Base-by-base conservation (phyloP, 2,797 vertebrate species). In the Picus viridis region DNA sequence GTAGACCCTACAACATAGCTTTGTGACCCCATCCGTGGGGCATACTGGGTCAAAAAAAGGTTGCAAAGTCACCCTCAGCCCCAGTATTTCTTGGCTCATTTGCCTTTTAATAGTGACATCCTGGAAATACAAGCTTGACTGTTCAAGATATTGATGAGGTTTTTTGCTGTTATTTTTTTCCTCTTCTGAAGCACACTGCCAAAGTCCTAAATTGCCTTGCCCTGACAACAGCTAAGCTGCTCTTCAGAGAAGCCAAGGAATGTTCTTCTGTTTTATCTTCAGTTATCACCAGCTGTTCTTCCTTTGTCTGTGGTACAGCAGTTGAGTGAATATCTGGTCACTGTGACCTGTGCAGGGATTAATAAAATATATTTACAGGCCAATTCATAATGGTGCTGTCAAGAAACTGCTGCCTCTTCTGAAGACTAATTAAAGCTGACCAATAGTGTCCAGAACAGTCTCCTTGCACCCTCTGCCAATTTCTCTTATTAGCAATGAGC, bases 381-480 rank as follows among this genome's bases (percentile, higher is more conserved):
- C 71, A 67, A 10, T 76, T 81, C 24, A n/a, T 82, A 82, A 82
- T 89, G 49, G 32, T 58, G 57, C 62, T 78, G 62, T 69, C 82
- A 69, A 69, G 36, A 73, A 59, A 82, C 16, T 41, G 51, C 67
- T 54, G 22, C 57, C 57, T 82, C 12, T 16, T 78, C 72, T 73
- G 11, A 82, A 73, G 62, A 43, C 77, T 73, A 68, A 86, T 86
- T 63, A 86, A 86, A 86, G 57, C 32, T 2, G 1, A 72, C 17
- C 61, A 41, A 53, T 77, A 29, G 16, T 8, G 26, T 17, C 45
- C 29, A 22, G 39, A 7, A 0, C 16, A 41, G 36, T 27, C 32
- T 63, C n/a, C 49, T 49, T 8, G 13, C 24, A 68, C 56, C 56
- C 20, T 72, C 67, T 72, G 51, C 20, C 56, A 54, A 22, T 59